Conservation (phyloP, 2,888 invertebrate genomes). For the Chaitophorus viminalis region DNA sequence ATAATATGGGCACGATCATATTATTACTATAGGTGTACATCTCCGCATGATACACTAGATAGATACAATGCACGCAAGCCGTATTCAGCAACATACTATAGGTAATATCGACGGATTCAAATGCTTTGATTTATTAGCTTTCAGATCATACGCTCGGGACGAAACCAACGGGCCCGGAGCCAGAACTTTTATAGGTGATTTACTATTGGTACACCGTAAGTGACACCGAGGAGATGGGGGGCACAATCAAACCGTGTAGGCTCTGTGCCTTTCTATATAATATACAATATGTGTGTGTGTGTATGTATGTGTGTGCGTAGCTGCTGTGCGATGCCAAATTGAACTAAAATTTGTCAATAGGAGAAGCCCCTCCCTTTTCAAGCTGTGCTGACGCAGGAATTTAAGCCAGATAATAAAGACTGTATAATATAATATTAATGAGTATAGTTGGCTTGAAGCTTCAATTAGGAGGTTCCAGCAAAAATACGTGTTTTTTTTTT, state of each 20-base stretch:
- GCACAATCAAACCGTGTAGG: conserved; percentile 9
- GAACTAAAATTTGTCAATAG: conserved; percentile 40
- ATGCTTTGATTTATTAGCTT: conserved; percentile 44
- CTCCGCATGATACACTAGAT: too few species aligned
- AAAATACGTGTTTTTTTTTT: too few species aligned
- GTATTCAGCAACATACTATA: too few species aligned
- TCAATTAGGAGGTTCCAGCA: too few species aligned
- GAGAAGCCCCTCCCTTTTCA: not conserved
- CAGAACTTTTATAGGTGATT: conserved; percentile 56
- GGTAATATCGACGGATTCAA: conserved; percentile 36
- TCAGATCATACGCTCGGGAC: conserved; percentile 34
- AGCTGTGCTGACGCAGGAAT: not conserved
- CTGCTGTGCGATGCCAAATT: conserved; percentile 31
- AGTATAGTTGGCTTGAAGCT: too few species aligned
- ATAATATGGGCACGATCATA: too few species aligned
- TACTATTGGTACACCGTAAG: conserved; percentile 42
- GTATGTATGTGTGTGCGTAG: not conserved
- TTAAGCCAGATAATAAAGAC: not conserved
- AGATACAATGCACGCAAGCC: too few species aligned
- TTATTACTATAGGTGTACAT: too few species aligned
- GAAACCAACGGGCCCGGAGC: conserved; percentile 45
- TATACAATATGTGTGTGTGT: too few species aligned
- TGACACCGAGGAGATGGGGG: conserved; percentile 9
- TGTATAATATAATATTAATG: too few species aligned
- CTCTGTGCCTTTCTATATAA: not conserved